Conservation (phyloP, 2,888 invertebrate species). For the Pristionchus fissidentatus region DNA sequence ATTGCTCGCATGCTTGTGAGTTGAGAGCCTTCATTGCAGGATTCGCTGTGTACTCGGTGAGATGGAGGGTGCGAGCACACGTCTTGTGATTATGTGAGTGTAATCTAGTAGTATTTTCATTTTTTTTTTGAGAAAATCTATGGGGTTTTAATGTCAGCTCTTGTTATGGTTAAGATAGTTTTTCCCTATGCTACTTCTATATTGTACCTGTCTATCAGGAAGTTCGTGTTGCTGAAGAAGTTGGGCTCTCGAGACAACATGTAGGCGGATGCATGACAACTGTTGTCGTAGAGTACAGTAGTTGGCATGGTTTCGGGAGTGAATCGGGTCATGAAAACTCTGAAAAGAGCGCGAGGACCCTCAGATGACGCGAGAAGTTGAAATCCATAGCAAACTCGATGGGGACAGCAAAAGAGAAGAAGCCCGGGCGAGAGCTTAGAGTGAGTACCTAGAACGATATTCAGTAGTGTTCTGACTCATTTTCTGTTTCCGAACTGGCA, state of each 20-base stretch:
- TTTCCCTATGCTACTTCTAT: too few relatives aligned
- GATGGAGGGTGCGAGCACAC: neutral
- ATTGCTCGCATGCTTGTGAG: neutral
- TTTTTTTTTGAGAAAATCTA: neutral
- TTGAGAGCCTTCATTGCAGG: neutral
- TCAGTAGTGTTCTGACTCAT: too few relatives aligned
- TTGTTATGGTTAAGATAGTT: too few relatives aligned
- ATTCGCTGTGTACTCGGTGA: neutral
- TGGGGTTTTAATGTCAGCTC: too few relatives aligned
- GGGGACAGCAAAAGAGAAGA: neutral
- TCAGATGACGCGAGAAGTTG: neutral
- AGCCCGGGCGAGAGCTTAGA: neutral
- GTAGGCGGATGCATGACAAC: neutral
- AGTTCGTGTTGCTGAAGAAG: neutral
- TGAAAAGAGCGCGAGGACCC: neutral
- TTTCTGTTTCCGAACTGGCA: neutral
- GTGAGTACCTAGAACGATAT: neutral
- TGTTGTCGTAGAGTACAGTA: neutral
- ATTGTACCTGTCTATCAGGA: neutral
- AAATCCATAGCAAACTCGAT: neutral
- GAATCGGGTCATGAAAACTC: neutral
- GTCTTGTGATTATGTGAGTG: neutral
- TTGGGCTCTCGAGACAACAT: neutral
- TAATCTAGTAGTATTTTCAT: neutral
- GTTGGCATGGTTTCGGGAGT: conserved; percentile 3